Conservation (phyloP, 2,797 vertebrate species). For the Melanotaenia maccullochi region DNA sequence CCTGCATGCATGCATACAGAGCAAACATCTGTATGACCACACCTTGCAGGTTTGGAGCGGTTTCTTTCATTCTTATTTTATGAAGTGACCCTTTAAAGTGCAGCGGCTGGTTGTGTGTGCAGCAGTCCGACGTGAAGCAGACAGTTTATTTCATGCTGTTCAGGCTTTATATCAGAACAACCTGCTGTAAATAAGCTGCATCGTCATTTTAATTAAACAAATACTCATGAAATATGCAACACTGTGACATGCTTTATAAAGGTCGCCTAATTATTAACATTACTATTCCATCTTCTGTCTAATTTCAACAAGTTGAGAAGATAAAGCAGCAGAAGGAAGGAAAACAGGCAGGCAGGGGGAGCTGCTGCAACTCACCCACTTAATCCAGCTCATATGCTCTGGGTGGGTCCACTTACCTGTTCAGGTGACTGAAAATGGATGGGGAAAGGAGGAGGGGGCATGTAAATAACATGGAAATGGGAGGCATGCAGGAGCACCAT, state of each 20-base stretch:
- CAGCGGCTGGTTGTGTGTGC: slow-evolving; percentile 14
- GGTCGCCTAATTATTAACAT: slow-evolving; percentile 8
- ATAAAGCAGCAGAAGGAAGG: slow-evolving; percentile 72
- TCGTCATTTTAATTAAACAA: slow-evolving; percentile 17
- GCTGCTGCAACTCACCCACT: slow-evolving; percentile 44
- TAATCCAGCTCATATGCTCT: slow-evolving; percentile 29
- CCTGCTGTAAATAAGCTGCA: slow-evolving; percentile 36
- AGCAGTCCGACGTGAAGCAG: slow-evolving; percentile 56
- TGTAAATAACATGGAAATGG: background rate
- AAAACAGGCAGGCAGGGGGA: slow-evolving; percentile 56
- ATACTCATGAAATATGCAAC: slow-evolving; percentile 50
- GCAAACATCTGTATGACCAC: background rate
- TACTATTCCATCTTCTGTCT: slow-evolving; percentile 22
- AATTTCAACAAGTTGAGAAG: slow-evolving; percentile 72
- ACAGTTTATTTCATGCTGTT: slow-evolving; percentile 56
- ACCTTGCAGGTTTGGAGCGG: background rate
- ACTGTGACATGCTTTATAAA: slow-evolving; percentile 47
- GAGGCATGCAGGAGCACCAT: slow-evolving; percentile 70
- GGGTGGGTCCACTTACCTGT: slow-evolving; percentile 72
- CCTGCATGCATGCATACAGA: background rate
- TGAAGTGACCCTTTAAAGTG: slow-evolving; percentile 23
- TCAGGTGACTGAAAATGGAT: slow-evolving; percentile 29
- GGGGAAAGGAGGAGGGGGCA: background rate
- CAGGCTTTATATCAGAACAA: slow-evolving; percentile 30
- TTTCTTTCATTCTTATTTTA: too few species aligned